A percentile compares a stretch with the other conserved stretches of the same genome.
phyloP scores from a whole-genome alignment of 2,888 invertebrate species.

The Volucella bombylans region DNA sequence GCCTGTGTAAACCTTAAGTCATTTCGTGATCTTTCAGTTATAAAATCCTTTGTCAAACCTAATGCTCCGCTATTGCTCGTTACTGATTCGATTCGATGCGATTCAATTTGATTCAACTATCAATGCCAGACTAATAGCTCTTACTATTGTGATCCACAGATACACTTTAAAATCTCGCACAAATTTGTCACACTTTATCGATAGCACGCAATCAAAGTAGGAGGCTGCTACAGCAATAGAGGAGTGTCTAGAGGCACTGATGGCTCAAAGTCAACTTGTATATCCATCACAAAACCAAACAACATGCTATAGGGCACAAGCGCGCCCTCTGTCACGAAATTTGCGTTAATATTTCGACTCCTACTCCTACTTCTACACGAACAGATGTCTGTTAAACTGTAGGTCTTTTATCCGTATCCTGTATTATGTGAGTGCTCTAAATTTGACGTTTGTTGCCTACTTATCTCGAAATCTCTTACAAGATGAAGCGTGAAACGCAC shows the following conservation, averaged over 20 bases:
- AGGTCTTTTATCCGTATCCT: conserved; percentile 1
- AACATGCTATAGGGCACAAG: conserved; percentile 53
- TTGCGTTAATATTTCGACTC: conserved; percentile 7
- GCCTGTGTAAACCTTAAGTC: too few species aligned
- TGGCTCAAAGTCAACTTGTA: conserved; percentile 17
- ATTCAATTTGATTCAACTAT: too few species aligned
- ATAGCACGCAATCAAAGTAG: conserved; percentile 55
- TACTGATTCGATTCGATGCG: too few species aligned
- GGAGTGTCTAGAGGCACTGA: conserved; percentile 34
- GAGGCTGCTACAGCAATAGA: conserved; percentile 37
- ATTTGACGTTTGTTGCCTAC: conserved; percentile 58
- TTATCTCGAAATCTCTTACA: conserved; percentile 66
- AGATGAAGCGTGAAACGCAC: conserved; percentile 82
- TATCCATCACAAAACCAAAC: conserved; percentile 36
- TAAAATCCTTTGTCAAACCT: too few species aligned
- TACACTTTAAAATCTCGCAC: background rate
- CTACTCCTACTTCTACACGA: conserved; percentile 24
- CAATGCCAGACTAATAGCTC: too few species aligned
- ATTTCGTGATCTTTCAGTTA: too few species aligned
- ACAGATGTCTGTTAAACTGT: conserved; percentile 53
- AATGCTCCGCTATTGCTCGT: too few species aligned
- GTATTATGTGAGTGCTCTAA: conserved; percentile 27
- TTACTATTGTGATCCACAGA: too few species aligned
- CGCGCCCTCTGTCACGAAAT: conserved; percentile 60
- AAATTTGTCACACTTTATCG: conserved; percentile 50